phyloP scores from a whole-genome alignment of 2,113 vertebrate species.

The Sebastes schlegelii region DNA sequence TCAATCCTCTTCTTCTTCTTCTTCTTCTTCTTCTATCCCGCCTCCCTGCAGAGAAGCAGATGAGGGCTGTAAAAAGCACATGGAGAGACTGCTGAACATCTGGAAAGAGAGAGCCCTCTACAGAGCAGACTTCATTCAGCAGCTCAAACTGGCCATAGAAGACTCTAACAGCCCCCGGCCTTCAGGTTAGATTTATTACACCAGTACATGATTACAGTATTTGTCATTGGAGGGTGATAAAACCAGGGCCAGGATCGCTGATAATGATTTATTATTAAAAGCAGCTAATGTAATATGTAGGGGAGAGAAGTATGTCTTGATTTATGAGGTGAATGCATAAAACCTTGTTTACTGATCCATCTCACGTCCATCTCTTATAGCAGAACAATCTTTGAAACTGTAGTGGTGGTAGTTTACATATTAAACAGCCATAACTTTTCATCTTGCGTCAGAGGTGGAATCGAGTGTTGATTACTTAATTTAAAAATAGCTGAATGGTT shows the following conservation, averaged over 20 bases:
- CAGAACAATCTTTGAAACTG: neutral
- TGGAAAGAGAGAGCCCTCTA: constrained; percentile 98
- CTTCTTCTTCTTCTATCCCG: neutral
- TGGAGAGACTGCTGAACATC: constrained; percentile 97
- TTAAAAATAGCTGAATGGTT: neutral
- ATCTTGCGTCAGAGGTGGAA: neutral
- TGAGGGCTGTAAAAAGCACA: constrained; percentile 93
- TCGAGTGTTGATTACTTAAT: neutral
- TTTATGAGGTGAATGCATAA: neutral
- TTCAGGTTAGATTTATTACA: constrained; percentile 83
- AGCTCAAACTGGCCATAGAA: constrained; percentile 95
- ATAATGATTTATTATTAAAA: neutral
- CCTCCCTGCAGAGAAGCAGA: constrained; percentile 89
- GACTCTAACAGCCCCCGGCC: constrained; percentile 94
- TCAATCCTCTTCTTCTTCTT: neutral
- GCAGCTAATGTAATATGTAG: neutral
- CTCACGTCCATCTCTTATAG: too few relatives aligned
- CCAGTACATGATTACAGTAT: too few relatives aligned
- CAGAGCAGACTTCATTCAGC: constrained; percentile 95
- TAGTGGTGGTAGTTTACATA: too few relatives aligned
- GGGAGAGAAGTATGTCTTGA: neutral
- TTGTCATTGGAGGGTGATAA: too few relatives aligned
- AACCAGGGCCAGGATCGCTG: too few relatives aligned
- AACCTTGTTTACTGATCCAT: neutral
- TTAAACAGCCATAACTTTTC: neutral